Evolutionary conservation across 92 coral and sea anemone species (phyloP).

Genomic region (Zoanthus sociatus): DNA sequence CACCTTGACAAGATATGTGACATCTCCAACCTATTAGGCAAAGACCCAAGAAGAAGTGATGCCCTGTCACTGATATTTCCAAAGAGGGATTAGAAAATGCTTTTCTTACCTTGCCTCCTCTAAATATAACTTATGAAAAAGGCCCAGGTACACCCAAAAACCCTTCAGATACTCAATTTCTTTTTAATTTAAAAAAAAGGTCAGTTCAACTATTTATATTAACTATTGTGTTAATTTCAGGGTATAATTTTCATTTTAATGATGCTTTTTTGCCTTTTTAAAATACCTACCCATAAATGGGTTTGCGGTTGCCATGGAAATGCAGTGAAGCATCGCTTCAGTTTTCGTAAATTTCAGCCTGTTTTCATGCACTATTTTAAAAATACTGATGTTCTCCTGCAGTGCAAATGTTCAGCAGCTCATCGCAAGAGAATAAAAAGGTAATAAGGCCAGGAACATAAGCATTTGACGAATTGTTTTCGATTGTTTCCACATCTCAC

Average conservation of each 20-base stretch:
- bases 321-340: constrained; percentile 24
- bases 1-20: too few species aligned
- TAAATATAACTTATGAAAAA: too few species aligned
- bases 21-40: too few species aligned
- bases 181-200: background rate
- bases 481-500: constrained; percentile 24
- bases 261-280: constrained; percentile 8
- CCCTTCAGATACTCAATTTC: background rate
- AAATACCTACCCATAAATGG: constrained; percentile 9
- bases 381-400: constrained; percentile 18
- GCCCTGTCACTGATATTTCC: too few species aligned
- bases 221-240: constrained; percentile 15
- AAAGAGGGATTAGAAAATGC: too few species aligned
- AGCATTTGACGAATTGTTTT: constrained; percentile 24
- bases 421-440: background rate
- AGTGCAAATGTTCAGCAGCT: constrained; percentile 30
- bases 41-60: too few species aligned
- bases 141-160: background rate
- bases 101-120: too few species aligned
- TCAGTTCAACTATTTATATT: constrained; percentile 25
- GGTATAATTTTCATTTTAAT: constrained; percentile 14
- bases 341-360: constrained; percentile 7
- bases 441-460: constrained; percentile 21
- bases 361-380: constrained; percentile 13
- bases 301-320: constrained; percentile 28